Base-by-base conservation (phyloP, 2,797 vertebrate species). In the Coranthus polyacanthus region DNA sequence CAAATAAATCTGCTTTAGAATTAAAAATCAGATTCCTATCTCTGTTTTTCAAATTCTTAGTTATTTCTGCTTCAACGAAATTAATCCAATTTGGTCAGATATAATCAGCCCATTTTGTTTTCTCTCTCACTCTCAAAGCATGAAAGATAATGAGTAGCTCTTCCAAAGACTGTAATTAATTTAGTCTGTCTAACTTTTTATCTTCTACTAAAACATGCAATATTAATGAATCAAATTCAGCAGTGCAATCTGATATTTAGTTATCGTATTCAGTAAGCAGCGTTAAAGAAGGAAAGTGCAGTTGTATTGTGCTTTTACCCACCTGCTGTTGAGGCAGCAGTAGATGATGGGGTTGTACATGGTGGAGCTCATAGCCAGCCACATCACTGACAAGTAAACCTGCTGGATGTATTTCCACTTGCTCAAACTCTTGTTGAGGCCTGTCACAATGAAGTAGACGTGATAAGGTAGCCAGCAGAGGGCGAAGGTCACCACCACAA, bases 301-400 rank as follows among this genome's bases (percentile, higher is more conserved):
- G 20, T 9, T 3, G 8, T 3, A 4, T 6, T 1, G 4, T 29
- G 18, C 11, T 50, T 29, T 37, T 16, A 72, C 86, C 32, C 93
- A 99, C 98, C 97, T 96, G 90, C 97, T 98, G 89, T 99, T 99
- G 57, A 99, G 95, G 87, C 98, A 99, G 88, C 97, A 99, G 93
- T 99, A 99, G 92, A 99, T 99, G 86, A 99, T 98, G 59, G 98
- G 98, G 73, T 99, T 99, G 89, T 99, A 98, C 98, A 99, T 99
- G 32, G 97, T 98, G 36, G 96, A 99, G 88, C 97, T 99, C 97
- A 99, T 99, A 45, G 97, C 97, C 70, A 99, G 93, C 96, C 97
- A 98, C 90, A 99, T 93, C 59, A 97, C 95, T 0, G 95, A 95
- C 86, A 99, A 88, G 78, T 99, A 99, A 57, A 99, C 94, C 88